Evolutionary conservation across 2,888 invertebrate species (phyloP), one percentile per base, ranked within the genome.

Genomic region (Apamea crenata): DNA sequence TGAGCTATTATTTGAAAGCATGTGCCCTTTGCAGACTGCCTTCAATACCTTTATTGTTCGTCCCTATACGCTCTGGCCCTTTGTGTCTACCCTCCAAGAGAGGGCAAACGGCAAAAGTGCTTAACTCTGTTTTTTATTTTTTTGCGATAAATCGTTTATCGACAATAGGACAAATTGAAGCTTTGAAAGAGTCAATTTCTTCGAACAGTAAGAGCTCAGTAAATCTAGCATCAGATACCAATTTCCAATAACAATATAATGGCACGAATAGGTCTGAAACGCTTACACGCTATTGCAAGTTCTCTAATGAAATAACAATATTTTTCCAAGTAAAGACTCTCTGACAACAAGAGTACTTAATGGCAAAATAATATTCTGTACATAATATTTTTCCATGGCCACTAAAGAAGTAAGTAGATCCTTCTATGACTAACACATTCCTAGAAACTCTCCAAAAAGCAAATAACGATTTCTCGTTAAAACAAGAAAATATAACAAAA

Each of bases 31-130:
- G 87, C 90, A 91, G 93, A 89, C 91, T 88, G 88, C 90, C 91
- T 93, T 93, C 93, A 94, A 94, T 93, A 90, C 91, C 90, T 88
- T 93, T 91, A 93, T 94, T 94, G 94, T 94, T 93, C 90, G 90
- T 85, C 91, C 92, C 90, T 91, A 88, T 91, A 92, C 89, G 91
- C 90, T 88, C 86, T 78, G 90, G 87, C 85, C 92, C 91, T 93
- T 92, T 93, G 91, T 93, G 91, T 92, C 89, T 91, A 88, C 91
- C 91, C 91, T 90, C 87, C 84, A 80, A 88, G 85, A 72, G 87
- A 83, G 83, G 80, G 76, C 86, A 81, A 76, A 82, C 81, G 77
- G 78, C 83, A 85, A 87, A 90, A 87, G 76, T 84, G 80, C 83
- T 79, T 87, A 89, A 86, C 82, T 81, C 75, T 59, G 78, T 82